Conservation (phyloP, 2,797 vertebrate species). For the Epinephelus coioides region DNA sequence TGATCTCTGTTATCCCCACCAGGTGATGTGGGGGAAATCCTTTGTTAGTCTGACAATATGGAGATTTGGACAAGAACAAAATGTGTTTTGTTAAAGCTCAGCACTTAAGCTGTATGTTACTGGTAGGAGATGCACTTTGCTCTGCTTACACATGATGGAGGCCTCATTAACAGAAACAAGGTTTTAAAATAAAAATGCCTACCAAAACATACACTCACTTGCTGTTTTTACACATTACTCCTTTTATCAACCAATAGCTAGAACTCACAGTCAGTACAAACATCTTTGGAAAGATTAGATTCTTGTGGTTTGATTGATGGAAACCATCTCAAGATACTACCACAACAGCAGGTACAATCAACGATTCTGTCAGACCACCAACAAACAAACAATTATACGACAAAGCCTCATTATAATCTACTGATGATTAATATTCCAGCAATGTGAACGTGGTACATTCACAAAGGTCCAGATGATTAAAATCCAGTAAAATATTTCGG, state of each 20-base stretch:
- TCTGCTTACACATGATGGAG: conserved; percentile 60
- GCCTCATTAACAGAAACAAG: conserved; percentile 73
- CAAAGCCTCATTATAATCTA: too few relatives aligned
- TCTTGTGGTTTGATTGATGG: too few relatives aligned
- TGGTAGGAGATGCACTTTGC: conserved; percentile 77
- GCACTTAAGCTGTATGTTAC: conserved; percentile 63
- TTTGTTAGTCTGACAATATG: conserved; percentile 36
- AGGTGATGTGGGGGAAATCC: neutral
- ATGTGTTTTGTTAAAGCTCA: conserved; percentile 45
- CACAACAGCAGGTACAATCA: too few relatives aligned
- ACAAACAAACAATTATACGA: too few relatives aligned
- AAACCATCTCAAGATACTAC: too few relatives aligned
- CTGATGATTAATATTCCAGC: too few relatives aligned
- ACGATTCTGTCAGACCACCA: too few relatives aligned
- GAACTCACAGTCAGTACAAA: neutral
- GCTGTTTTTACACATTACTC: neutral
- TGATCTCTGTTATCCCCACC: conserved; percentile 34
- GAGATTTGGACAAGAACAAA: conserved; percentile 28
- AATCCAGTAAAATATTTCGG: too few relatives aligned
- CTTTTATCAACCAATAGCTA: neutral
- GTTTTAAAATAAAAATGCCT: conserved; percentile 81
- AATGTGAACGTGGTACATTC: too few relatives aligned
- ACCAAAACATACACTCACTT: conserved; percentile 24
- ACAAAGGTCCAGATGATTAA: too few relatives aligned
- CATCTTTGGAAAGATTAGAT: too few relatives aligned